phyloP scores from a whole-genome alignment of 2,113 vertebrate genomes.

The Cynopterus brachyotis region DNA sequence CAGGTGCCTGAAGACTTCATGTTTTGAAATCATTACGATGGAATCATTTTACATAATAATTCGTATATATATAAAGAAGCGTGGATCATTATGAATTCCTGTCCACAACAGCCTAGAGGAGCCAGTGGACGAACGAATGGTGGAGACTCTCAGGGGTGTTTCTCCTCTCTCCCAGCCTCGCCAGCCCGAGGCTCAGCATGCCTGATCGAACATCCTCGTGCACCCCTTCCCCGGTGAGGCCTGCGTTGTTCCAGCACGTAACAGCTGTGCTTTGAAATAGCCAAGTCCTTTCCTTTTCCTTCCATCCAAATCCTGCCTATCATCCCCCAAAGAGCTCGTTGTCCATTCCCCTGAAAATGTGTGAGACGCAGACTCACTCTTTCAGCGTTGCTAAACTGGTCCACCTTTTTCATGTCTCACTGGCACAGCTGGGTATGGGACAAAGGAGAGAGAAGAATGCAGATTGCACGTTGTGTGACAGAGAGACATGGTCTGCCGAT shows the following conservation, averaged over 20 bases:
- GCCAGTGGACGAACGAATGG: neutral
- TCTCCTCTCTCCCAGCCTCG: neutral
- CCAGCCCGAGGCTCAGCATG: neutral
- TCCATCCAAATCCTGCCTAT: neutral
- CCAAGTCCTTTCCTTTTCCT: neutral
- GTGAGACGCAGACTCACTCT: neutral
- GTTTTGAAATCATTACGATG: neutral
- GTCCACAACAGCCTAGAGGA: neutral
- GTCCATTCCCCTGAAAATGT: neutral
- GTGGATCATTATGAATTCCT: neutral
- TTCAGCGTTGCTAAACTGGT: neutral
- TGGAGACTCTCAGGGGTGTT: neutral
- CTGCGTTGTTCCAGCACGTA: neutral
- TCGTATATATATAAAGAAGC: neutral
- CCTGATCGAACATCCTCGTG: neutral
- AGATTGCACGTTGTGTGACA: neutral
- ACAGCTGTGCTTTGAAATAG: neutral
- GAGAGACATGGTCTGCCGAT: neutral
- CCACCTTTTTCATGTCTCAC: neutral
- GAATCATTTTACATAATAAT: neutral
- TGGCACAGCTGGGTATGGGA: neutral
- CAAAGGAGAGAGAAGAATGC: neutral
- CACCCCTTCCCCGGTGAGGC: neutral
- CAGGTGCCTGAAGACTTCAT: neutral
- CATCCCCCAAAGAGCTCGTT: neutral